Evolutionary conservation across 2,888 invertebrate genomes (phyloP).

Genomic region (Furcula furcula): DNA sequence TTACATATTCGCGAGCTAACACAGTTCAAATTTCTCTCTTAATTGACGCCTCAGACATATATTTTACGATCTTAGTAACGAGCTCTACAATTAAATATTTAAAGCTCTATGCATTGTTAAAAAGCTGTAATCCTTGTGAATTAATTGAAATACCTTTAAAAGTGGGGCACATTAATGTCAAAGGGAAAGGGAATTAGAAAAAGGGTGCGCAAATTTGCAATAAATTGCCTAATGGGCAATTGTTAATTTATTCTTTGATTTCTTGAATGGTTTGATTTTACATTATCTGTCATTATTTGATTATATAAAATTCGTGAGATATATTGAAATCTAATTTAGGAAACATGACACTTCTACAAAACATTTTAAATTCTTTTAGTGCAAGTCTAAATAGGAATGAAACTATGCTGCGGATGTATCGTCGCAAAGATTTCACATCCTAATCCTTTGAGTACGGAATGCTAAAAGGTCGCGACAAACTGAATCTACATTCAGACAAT

Average conservation of each 20-base stretch:
- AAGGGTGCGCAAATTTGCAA: conserved; percentile 14
- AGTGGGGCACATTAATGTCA: conserved; percentile 23
- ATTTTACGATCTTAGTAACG: conserved; percentile 52
- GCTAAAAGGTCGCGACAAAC: conserved; percentile 28
- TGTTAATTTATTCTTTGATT: too few relatives aligned
- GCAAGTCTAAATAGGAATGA: too few relatives aligned
- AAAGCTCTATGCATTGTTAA: conserved; percentile 35
- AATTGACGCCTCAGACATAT: conserved; percentile 55
- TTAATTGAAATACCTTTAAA: conserved; percentile 36
- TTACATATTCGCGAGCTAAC: conserved; percentile 53
- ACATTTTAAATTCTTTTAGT: too few relatives aligned
- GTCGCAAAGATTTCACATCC: background rate
- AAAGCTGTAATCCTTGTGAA: conserved; percentile 36
- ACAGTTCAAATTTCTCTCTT: conserved; percentile 48
- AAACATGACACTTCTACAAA: too few relatives aligned
- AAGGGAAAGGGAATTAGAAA: conserved; percentile 24
- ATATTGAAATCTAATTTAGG: too few relatives aligned
- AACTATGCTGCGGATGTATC: too few relatives aligned
- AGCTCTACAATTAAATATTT: conserved; percentile 55
- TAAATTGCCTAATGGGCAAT: too few relatives aligned
- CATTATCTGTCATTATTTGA: too few relatives aligned
- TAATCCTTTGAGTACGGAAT: conserved; percentile 13
- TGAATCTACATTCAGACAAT: conserved; percentile 41
- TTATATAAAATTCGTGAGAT: too few relatives aligned
- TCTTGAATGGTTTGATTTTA: too few relatives aligned